Conservation (phyloP, 2,113 vertebrate genomes). For the Orientallactaga bullata region DNA sequence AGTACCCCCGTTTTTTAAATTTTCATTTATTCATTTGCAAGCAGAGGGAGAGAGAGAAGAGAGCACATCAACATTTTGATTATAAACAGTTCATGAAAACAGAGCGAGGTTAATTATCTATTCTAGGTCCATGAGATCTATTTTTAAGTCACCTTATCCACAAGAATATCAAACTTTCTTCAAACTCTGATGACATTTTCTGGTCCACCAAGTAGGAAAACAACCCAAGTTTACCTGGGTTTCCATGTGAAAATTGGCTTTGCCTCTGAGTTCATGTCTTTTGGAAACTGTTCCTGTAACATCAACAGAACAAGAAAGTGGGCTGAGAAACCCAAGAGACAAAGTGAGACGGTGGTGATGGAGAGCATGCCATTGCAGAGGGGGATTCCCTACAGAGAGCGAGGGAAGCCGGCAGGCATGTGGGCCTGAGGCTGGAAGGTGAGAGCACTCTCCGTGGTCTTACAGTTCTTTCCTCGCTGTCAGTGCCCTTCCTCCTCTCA, state of each 20-base stretch:
- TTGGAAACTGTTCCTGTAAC: neutral
- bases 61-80: neutral
- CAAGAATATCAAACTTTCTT: neutral
- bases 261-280: neutral
- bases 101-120: neutral
- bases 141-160: neutral
- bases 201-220: neutral
- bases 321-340: neutral
- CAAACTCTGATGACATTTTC: neutral
- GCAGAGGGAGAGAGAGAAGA: neutral
- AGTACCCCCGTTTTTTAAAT: too few relatives aligned
- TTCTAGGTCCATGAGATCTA: neutral
- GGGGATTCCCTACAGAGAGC: too few relatives aligned
- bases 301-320: neutral
- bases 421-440: too few relatives aligned
- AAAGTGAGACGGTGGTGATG: accelerated
- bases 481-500: neutral
- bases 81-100: neutral
- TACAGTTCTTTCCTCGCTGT: too few relatives aligned
- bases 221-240: neutral
- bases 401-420: too few relatives aligned
- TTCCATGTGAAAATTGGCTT: neutral
- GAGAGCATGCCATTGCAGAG: too few relatives aligned
- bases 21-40: too few relatives aligned
- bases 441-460: too few relatives aligned